Evolutionary conservation across 2,888 invertebrate species (phyloP), one percentile per base, ranked within the genome.

Genomic region (Rugalucina vietnamica): DNA sequence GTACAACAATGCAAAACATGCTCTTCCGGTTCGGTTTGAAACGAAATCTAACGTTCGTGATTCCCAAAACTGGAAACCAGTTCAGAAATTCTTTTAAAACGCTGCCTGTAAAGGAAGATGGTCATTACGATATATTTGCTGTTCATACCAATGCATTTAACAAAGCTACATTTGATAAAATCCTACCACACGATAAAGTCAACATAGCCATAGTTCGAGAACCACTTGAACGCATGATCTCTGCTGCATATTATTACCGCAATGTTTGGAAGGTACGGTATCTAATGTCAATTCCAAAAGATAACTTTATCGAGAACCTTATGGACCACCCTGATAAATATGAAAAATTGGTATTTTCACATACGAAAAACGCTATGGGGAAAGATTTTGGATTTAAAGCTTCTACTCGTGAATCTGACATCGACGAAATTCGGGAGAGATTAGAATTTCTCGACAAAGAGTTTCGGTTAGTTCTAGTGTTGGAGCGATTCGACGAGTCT

Each of bases 401-500:
- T 14, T 39, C n/a, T 21, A 77, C 77, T 4, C 54, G 54, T 10
- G 8, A n/a, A 14, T 57, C 8, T 3, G 72, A 80, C 39, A 76
- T 32, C 10, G 50, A 54, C 10, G 70, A 32, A 29, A 87, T 87
- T 32, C n/a, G 57, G n/a, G 24, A 65, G 5, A 81, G 79, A 24
- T 69, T 87, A 24, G 29, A 57, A 1, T 4, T 78, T 18, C 39
- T 85, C 21, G 72, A 81, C 32, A 70, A 65, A 60, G 76, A 81
- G 4, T 87, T 87, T 49, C 29, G 57, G 29, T 72, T 87, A 27
- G 81, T 87, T n/a, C 50, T 87, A 60, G 54, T 82, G 12, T 76
- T 74, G 37, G 87, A 87, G 12, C 74, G 75, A 32, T 85, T 87
- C 70, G 87, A 87, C 27, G 87, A 87, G 74, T 85, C 84, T 57